Percentiles rank a stretch among this genome's conserved stretches.
These are phyloP conservation scores for Bombus huntii DNA, from an alignment of 1,140 invertebrate genomes.

Conservation along the genomic window DNA sequence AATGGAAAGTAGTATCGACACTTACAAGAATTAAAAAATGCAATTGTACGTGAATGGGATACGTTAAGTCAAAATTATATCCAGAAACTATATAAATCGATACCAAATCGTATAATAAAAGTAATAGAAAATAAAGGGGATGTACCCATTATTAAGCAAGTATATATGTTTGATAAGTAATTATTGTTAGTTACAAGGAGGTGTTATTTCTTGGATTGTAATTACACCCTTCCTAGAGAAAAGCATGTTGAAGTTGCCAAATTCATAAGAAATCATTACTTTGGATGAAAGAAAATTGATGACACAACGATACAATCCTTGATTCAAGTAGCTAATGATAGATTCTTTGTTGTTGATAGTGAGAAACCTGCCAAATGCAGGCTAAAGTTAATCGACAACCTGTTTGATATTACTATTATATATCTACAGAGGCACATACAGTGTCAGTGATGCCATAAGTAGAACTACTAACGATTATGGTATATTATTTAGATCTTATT, in stretches of 20 bases:
- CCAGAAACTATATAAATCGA: too few relatives aligned
- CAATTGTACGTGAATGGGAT: too few relatives aligned
- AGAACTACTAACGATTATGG: conserved; percentile 82
- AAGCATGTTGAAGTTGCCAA: conserved; percentile 78
- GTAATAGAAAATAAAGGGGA: too few relatives aligned
- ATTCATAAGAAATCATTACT: conserved; percentile 84
- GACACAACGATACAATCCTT: conserved; percentile 54
- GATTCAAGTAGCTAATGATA: conserved; percentile 84
- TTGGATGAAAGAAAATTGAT: conserved; percentile 81
- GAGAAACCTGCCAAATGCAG: conserved; percentile 84
- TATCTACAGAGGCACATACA: conserved; percentile 82
- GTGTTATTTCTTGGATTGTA: conserved; percentile 83
- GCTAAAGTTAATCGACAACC: conserved; percentile 83
- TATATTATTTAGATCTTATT: conserved; percentile 75
- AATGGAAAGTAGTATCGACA: too few relatives aligned
- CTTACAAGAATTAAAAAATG: too few relatives aligned
- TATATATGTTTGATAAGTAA: too few relatives aligned
- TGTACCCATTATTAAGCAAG: too few relatives aligned
- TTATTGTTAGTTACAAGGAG: too few relatives aligned
- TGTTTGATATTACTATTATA: conserved; percentile 82
- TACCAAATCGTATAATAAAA: too few relatives aligned
- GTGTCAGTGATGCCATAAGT: conserved; percentile 82
- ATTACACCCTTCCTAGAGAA: conserved; percentile 83
- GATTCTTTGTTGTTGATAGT: conserved; percentile 83
- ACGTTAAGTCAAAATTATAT: too few relatives aligned